Conservation (phyloP, 2,888 invertebrate genomes). For the Piscicola geometra region DNA sequence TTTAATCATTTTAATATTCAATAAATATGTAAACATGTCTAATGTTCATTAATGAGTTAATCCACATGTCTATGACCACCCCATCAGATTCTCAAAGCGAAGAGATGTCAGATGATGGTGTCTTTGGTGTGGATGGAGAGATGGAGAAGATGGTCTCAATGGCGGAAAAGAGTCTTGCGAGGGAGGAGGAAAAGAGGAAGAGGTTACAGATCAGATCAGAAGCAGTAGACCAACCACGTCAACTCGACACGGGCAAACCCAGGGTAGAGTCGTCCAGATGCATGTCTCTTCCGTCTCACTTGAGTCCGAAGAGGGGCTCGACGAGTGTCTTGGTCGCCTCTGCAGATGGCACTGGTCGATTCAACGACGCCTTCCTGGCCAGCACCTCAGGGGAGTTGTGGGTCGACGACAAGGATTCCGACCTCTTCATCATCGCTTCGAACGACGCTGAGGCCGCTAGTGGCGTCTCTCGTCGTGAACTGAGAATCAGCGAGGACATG, state of each 20-base stretch:
- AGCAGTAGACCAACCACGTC: too few species aligned
- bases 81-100: too few species aligned
- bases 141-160: background rate
- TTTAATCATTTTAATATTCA: too few species aligned
- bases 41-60: too few species aligned
- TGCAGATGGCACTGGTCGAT: background rate
- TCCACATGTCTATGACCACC: too few species aligned
- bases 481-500: background rate
- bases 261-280: background rate
- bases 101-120: background rate
- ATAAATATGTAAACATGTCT: too few species aligned
- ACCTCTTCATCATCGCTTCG: background rate
- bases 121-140: background rate
- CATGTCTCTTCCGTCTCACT: background rate
- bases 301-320: too few species aligned
- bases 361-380: background rate
- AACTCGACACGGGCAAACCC: too few species aligned
- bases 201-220: background rate
- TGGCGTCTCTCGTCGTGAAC: background rate
- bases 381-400: background rate
- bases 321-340: background rate
- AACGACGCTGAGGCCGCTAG: background rate
- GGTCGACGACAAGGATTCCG: background rate
- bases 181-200: background rate
- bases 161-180: background rate